These are phyloP conservation scores for Caenorhabditis afra DNA, from an alignment of 2,888 invertebrate species.

Conservation along the genomic window DNA sequence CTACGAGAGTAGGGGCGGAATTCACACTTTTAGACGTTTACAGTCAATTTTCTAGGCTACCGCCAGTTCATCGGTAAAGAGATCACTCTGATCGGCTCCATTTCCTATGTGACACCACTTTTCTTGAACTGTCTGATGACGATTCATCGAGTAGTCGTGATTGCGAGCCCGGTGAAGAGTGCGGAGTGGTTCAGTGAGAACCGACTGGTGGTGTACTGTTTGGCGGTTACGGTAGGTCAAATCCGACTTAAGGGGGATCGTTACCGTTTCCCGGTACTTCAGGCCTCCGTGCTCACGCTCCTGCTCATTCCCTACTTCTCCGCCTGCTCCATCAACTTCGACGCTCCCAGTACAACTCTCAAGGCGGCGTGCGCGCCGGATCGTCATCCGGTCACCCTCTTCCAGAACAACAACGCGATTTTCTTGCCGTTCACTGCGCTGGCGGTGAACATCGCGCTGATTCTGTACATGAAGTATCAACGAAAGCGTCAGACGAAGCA, in stretches of 20 bases:
- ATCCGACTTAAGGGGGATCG: no score
- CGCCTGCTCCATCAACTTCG: conserved; percentile 17
- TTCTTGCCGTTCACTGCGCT: conserved; percentile 9
- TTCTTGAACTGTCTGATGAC: conserved; percentile 34
- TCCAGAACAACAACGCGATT: conserved; percentile 25
- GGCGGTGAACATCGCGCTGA: neutral
- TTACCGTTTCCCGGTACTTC: neutral
- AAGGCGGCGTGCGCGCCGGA: conserved; percentile 20
- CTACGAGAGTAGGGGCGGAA: conserved; percentile 9
- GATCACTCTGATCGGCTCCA: conserved; percentile 1
- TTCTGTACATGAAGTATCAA: conserved; percentile 5
- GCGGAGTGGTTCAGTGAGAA: neutral
- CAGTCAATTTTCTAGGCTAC: conserved; percentile 6
- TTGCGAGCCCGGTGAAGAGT: neutral
- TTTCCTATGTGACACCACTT: conserved; percentile 6
- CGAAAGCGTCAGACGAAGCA: neutral
- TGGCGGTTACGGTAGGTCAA: neutral
- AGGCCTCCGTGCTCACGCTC: neutral
- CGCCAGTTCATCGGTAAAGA: conserved; percentile 11
- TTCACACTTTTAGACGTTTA: no score
- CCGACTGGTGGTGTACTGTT: neutral
- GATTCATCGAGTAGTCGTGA: conserved; percentile 6
- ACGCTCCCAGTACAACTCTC: neutral
- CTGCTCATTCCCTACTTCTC: conserved; percentile 31
- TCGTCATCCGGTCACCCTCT: conserved; percentile 11